Evolutionary conservation across 2,888 invertebrate genomes (phyloP).

Genomic region (Sarcophaga variegata): DNA sequence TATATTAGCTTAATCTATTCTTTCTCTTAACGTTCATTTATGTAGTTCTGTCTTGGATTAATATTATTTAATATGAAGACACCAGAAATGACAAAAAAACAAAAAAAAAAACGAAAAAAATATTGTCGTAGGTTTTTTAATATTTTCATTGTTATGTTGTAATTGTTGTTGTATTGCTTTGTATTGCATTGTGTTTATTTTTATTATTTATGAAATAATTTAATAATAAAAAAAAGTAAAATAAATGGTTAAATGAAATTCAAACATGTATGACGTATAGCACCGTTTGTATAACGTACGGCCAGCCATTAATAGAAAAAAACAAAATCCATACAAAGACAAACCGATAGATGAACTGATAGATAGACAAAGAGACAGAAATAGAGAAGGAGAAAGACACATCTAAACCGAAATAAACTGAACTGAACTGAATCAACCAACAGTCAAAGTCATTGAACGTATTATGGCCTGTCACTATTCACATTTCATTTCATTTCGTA

Average conservation of each 20-base stretch:
- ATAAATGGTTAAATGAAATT: slow-evolving; percentile 54
- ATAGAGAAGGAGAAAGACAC: slow-evolving; percentile 16
- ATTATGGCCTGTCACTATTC: slow-evolving; percentile 65
- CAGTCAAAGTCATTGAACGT: slow-evolving; percentile 65
- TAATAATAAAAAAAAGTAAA: slow-evolving; percentile 32
- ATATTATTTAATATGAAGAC: not conserved
- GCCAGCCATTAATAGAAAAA: slow-evolving; percentile 4
- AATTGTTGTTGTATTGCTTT: slow-evolving; percentile 11
- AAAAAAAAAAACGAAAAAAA: slow-evolving; percentile 49
- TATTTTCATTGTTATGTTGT: slow-evolving; percentile 21
- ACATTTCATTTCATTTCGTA: slow-evolving; percentile 53
- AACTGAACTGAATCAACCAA: slow-evolving; percentile 51
- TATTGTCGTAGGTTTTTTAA: slow-evolving; percentile 68
- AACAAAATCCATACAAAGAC: not conserved
- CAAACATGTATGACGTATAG: slow-evolving; percentile 42
- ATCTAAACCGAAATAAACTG: slow-evolving; percentile 34
- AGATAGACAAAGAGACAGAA: not conserved
- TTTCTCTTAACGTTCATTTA: slow-evolving; percentile 34
- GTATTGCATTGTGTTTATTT: slow-evolving; percentile 5
- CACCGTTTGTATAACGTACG: not conserved
- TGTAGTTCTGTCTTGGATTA: slow-evolving; percentile 19
- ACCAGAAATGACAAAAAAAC: not conserved
- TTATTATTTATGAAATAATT: slow-evolving; percentile 60
- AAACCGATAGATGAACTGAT: not conserved
- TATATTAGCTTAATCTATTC: slow-evolving; percentile 23